Percentiles rank a stretch among this genome's conserved stretches.
phyloP scores from a whole-genome alignment of 1,140 invertebrate genomes.

The Drosophila pruinosa region DNA sequence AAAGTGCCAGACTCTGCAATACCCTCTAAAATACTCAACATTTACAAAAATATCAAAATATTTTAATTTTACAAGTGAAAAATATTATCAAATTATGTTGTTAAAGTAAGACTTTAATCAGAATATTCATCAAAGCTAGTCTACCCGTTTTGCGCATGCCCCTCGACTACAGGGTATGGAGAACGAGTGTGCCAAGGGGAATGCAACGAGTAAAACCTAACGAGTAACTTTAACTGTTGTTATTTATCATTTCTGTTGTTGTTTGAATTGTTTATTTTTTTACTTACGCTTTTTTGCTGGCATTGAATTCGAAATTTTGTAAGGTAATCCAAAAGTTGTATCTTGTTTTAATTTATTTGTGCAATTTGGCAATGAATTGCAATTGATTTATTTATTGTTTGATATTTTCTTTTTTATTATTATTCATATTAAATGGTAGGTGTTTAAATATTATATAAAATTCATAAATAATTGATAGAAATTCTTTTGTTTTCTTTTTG shows the following conservation, averaged over 20 bases:
- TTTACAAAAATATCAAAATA: no score
- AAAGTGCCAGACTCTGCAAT: not conserved
- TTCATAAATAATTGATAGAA: constrained; percentile 5
- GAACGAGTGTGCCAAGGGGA: not conserved
- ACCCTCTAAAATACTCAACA: not conserved
- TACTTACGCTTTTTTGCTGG: constrained; percentile 54
- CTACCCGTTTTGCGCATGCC: not conserved
- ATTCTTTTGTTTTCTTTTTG: not conserved
- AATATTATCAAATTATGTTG: no score
- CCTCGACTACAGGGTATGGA: not conserved
- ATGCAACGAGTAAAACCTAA: constrained; percentile 5
- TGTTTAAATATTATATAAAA: not conserved
- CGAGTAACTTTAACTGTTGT: constrained; percentile 20
- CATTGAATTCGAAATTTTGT: constrained; percentile 41
- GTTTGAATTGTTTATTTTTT: constrained; percentile 23
- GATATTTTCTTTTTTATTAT: constrained; percentile 30
- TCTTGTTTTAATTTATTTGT: not conserved
- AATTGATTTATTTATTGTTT: constrained; percentile 27
- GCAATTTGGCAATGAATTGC: constrained; percentile 29
- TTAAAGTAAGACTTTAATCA: no score
- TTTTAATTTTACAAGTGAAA: no score
- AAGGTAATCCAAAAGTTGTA: constrained; percentile 57
- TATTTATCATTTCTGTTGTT: constrained; percentile 5
- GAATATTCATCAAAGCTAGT: no score
- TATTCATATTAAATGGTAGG: constrained; percentile 24